Evolutionary conservation across 2,113 vertebrate genomes (phyloP).

Genomic region (Oncorhynchus mykiss): DNA sequence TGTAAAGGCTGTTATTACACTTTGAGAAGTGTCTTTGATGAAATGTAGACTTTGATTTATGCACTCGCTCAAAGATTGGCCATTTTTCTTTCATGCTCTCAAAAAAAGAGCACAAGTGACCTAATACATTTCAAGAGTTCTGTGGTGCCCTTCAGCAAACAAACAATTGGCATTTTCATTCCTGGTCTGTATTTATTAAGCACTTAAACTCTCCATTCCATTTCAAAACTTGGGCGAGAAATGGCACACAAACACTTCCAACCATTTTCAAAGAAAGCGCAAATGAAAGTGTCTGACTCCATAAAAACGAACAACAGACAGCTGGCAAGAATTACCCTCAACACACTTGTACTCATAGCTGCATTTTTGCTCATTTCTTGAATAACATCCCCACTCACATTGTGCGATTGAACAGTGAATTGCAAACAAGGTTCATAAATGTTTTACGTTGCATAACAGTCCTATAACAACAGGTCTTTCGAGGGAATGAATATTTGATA

Average conservation of each 20-base stretch:
- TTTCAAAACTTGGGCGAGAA: not conserved
- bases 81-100: slow-evolving; percentile 26
- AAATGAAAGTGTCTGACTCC: not conserved
- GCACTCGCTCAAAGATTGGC: slow-evolving; percentile 32
- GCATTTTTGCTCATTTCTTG: no score
- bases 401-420: not conserved
- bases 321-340: not conserved
- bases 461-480: slow-evolving; percentile 17
- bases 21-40: slow-evolving; percentile 22
- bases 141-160: slow-evolving; percentile 48
- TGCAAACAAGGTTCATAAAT: not conserved
- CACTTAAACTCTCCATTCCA: slow-evolving; percentile 41
- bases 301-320: not conserved
- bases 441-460: not conserved
- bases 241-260: not conserved
- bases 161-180: slow-evolving; percentile 56
- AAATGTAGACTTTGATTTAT: slow-evolving; percentile 35
- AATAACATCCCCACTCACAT: no score
- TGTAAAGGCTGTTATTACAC: slow-evolving; percentile 16
- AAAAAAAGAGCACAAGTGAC: slow-evolving; percentile 29
- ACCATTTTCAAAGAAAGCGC: not conserved
- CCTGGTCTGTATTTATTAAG: slow-evolving; percentile 58
- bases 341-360: not conserved
- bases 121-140: slow-evolving; percentile 58
- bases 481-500: slow-evolving; percentile 55